A percentile compares a stretch with the other conserved stretches of the same genome.
Evolutionary conservation across 2,797 vertebrate genomes (phyloP).

Genomic region (Sylvilagus floridanus): DNA sequence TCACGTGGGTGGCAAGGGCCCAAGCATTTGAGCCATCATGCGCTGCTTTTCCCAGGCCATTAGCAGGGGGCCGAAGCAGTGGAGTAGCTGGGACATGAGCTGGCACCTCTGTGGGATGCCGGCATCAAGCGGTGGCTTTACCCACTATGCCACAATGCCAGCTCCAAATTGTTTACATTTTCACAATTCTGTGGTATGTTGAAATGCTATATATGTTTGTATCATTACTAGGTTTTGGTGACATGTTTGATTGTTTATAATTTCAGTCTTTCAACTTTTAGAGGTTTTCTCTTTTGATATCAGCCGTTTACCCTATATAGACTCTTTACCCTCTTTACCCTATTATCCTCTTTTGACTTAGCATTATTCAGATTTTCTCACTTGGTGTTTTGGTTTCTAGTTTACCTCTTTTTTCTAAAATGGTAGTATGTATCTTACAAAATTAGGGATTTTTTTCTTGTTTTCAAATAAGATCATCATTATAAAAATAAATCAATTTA

Average conservation of each 20-base stretch:
- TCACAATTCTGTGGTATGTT: conserved; percentile 34
- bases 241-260: conserved; percentile 51
- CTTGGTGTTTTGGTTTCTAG: conserved; percentile 56
- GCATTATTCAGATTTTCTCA: conserved; percentile 6
- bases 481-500: conserved; percentile 32
- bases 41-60: too few species aligned
- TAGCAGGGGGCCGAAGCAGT: too few species aligned
- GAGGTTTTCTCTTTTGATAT: conserved; percentile 3
- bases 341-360: conserved; percentile 8
- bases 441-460: conserved; percentile 14
- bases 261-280: not conserved
- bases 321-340: too few species aligned
- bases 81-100: too few species aligned
- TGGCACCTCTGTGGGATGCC: too few species aligned
- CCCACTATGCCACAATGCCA: too few species aligned
- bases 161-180: conserved; percentile 8
- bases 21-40: too few species aligned
- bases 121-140: too few species aligned
- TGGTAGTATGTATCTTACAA: not conserved
- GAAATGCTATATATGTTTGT: conserved; percentile 28
- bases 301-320: not conserved
- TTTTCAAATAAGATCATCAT: not conserved
- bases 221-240: not conserved
- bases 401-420: not conserved
- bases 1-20: too few species aligned